phyloP scores from a whole-genome alignment of 2,113 vertebrate genomes.

The Dasyurus viverrinus region DNA sequence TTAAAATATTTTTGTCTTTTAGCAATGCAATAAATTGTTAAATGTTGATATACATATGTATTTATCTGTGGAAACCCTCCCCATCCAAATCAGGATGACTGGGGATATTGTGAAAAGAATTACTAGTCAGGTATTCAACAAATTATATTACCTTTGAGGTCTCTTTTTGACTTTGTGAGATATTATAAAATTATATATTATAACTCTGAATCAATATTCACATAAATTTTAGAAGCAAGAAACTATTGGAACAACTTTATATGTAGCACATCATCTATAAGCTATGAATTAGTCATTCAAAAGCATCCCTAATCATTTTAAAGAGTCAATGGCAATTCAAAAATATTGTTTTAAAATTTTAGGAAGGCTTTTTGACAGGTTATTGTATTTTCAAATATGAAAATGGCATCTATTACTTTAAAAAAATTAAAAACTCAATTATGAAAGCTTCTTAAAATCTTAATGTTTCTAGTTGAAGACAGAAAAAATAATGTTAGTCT shows the following conservation, averaged over 20 bases:
- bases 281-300: not conserved
- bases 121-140: not conserved
- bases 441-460: conserved; percentile 56
- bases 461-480: conserved; percentile 7
- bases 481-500: conserved; percentile 40
- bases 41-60: not conserved
- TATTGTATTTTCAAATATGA: not conserved
- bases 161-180: not conserved
- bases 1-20: not conserved
- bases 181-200: not conserved
- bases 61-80: not conserved
- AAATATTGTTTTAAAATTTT: not conserved
- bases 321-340: not conserved
- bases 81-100: not conserved
- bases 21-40: not conserved
- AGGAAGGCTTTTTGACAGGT: not conserved
- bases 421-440: conserved; percentile 29
- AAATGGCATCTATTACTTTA: conserved; percentile 37
- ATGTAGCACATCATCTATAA: not conserved
- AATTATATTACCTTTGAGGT: not conserved
- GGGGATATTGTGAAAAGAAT: not conserved
- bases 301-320: not conserved
- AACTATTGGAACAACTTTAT: not conserved
- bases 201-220: no score
- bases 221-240: not conserved